Evolutionary conservation across 1,140 invertebrate species (phyloP).

Genomic region (Lordiphosa clarofinis): DNA sequence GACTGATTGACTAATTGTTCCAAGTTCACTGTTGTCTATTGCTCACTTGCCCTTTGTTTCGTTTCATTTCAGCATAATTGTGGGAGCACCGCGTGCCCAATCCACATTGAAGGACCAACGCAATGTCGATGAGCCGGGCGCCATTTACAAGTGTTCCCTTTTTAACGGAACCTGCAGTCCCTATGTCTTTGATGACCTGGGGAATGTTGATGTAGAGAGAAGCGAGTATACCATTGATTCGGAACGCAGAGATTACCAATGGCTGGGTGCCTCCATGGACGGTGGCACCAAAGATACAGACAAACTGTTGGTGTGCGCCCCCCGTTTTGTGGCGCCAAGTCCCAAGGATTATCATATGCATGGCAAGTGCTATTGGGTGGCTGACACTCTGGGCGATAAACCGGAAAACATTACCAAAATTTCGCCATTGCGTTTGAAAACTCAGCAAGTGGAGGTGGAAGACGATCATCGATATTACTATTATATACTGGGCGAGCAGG

Average conservation of each 20-base stretch:
- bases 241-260: slow-evolving; percentile 62
- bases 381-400: slow-evolving; percentile 51
- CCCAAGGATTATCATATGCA: slow-evolving; percentile 74
- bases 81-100: slow-evolving; percentile 75
- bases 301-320: slow-evolving; percentile 72
- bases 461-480: slow-evolving; percentile 60
- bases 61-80: slow-evolving; percentile 51
- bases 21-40: no score
- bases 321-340: slow-evolving; percentile 55
- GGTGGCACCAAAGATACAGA: slow-evolving; percentile 63
- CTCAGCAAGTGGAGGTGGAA: slow-evolving; percentile 39
- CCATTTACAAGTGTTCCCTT: slow-evolving; percentile 68
- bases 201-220: slow-evolving; percentile 32
- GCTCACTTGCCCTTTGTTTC: no score
- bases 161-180: slow-evolving; percentile 47
- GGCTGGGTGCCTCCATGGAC: slow-evolving; percentile 77
- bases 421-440: slow-evolving; percentile 56
- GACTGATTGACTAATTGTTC: slow-evolving; percentile 33
- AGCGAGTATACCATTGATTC: slow-evolving; percentile 63
- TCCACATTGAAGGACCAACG: slow-evolving; percentile 68
- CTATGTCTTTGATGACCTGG: slow-evolving; percentile 58
- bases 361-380: slow-evolving; percentile 80
- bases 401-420: slow-evolving; percentile 57
- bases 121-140: slow-evolving; percentile 72
- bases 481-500: slow-evolving; percentile 81